Evolutionary conservation across 2,113 vertebrate species (phyloP), one percentile per base, ranked within the genome.

Genomic region (Siniperca chuatsi): DNA sequence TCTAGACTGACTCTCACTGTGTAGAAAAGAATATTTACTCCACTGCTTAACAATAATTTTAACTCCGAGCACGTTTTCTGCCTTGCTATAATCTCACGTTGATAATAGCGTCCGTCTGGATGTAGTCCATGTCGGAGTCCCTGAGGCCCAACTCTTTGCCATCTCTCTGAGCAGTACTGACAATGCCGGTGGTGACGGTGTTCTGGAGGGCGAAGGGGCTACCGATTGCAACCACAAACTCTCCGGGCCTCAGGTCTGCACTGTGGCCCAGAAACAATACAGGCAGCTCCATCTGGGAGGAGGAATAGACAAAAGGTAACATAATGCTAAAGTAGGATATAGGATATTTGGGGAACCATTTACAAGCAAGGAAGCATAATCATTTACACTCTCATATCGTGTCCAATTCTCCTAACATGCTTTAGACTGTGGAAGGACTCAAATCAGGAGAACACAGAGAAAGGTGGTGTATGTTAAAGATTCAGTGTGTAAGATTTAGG

Each of bases 101-200:
- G 92, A 99, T 99, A 68, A 98, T 98, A 64, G 98, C 98, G 2
- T 99, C 98, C 0, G 98, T 99, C 92, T 99, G 98, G 80, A 99
- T 89, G 81, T 98, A 99, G 90, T 98, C 98, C 97, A 98, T 98
- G 90, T 99, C 97, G 0, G 98, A 98, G 92, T 98, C 97, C 16
- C 88, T 90, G 40, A 98, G 92, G 60, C 98, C 98, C 70, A 98
- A 96, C 79, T 98, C 97, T 88, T 94, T 96, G 71, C 98, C 98
- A 0, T 98, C 98, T 58, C 98, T 92, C 94, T 98, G 98, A 15
- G 98, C 97, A 0, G 97, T 97, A 94, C 98, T 98, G 81, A 99
- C 97, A 18, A 98, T 98, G 2, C 98, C 98, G 0, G 98, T 98
- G 15, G 98, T 99, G 81, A 99, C 98, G 0, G 98, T 98, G 94